Base-by-base conservation (phyloP, 1,140 invertebrate species). In the Drosophila setifemur region DNA sequence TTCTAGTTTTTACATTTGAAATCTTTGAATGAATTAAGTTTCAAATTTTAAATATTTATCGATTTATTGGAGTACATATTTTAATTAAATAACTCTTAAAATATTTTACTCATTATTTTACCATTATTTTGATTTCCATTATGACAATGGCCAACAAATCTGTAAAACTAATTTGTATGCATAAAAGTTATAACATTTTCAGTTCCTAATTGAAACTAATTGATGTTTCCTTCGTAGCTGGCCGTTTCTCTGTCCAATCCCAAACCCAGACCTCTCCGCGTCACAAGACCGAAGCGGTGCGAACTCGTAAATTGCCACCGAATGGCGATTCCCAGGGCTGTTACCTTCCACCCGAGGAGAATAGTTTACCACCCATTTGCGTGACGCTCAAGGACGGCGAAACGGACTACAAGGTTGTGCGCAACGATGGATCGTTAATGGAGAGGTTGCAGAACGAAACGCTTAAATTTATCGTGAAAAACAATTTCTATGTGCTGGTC, bases 401-500 rank as follows among this genome's bases (percentile, higher is more conserved):
- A 88, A 91, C 92, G 33, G 91, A 92, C 1, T 94, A 93, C 71
- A 92, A 92, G 43, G 92, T 93, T 49, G 92, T 92, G 47, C 79
- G 79, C 25, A 93, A 94, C 44, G 91, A 92, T 67, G 76, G 60
- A 3, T 88, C 87, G 6, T 90, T 93, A 0, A 91, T 93, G 2
- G 89, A 92, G 49, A 91, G 91, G 19, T 61, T 94, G 45, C 92
- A 92, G 77, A 92, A 92, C n/a, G 93, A 94, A 53, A 92, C 94
- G 60, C 91, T 96, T 16, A 94, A 93, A 88, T 97, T 96, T 91
- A 95, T 94, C n/a, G 89, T 97, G 2, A 95, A 95, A 81, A 93
- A 93, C 53, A 97, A 97, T 91, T 92, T 97, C 4, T 94, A 93
- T 90, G 94, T 96, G 3, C 92, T 93, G 52, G 94, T 96, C 3